Percentiles rank a stretch among this genome's conserved stretches.
Conservation (phyloP, 2,797 vertebrate genomes). For the Protosalanx chinensis region DNA sequence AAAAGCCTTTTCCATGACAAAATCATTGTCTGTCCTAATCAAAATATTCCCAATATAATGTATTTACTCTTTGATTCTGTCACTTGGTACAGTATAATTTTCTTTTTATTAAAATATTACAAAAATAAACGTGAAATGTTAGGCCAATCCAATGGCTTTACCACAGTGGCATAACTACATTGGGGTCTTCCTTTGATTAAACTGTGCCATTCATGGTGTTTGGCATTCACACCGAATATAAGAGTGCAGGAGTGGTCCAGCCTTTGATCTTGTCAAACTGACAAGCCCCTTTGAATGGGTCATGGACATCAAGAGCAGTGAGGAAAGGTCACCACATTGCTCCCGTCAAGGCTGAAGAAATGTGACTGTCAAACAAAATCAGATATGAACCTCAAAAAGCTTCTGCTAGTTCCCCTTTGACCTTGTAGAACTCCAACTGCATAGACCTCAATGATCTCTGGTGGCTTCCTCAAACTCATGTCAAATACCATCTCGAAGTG, state of each 20-base stretch:
- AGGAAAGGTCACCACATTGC: constrained; percentile 62
- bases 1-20: neutral
- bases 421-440: neutral
- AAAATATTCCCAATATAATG: neutral
- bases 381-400: constrained; percentile 42
- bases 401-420: constrained; percentile 29
- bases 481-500: neutral
- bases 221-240: constrained; percentile 16
- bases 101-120: no score
- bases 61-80: neutral
- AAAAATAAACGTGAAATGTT: no score
- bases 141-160: no score
- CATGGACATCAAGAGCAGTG: constrained; percentile 47
- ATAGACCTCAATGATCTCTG: neutral
- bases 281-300: constrained; percentile 44
- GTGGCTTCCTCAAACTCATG: neutral
- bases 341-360: constrained; percentile 56
- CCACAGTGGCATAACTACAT: neutral
- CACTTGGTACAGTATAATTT: no score
- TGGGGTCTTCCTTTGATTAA: neutral
- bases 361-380: constrained; percentile 58
- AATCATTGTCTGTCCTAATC: neutral
- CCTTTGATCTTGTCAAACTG: constrained; percentile 51
- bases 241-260: constrained; percentile 9
- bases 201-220: neutral